These are phyloP conservation scores for Amiota minor DNA, from an alignment of 2,888 invertebrate species.

Conservation along the genomic window DNA sequence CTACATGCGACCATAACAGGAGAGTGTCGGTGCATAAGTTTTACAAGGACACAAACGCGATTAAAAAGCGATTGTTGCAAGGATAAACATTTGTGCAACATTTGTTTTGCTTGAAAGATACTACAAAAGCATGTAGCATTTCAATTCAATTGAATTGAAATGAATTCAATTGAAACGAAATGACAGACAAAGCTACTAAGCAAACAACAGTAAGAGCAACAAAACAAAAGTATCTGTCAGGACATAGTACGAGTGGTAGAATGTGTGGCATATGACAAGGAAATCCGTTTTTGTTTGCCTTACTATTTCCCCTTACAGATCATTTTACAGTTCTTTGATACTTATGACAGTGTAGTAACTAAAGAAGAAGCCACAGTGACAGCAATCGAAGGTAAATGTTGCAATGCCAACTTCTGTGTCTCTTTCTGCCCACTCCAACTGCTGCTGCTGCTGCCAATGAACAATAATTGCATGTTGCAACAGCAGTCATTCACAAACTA, in stretches of 20 bases:
- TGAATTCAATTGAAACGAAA: neutral
- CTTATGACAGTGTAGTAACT: too few relatives aligned
- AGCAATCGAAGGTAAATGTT: neutral
- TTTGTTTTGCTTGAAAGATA: neutral
- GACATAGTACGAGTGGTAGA: too few relatives aligned
- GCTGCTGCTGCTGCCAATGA: neutral
- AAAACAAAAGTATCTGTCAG: neutral
- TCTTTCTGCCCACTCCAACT: neutral
- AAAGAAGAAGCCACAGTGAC: too few relatives aligned
- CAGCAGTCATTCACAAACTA: neutral
- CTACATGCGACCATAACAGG: too few relatives aligned
- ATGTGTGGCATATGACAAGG: too few relatives aligned
- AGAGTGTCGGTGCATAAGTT: too few relatives aligned
- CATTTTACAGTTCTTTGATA: too few relatives aligned
- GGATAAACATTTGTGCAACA: neutral
- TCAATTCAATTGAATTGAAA: constrained; percentile 14
- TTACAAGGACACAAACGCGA: neutral
- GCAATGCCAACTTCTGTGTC: neutral
- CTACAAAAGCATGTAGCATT: neutral
- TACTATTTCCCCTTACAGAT: too few relatives aligned
- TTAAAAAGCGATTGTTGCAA: neutral
- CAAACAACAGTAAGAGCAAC: neutral
- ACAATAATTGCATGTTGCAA: constrained; percentile 2
- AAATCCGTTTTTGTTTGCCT: too few relatives aligned
- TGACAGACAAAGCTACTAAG: constrained; percentile 7